Percentiles rank a stretch among this genome's conserved stretches.
phyloP scores from a whole-genome alignment of 1,140 invertebrate species.

The Anagrus nilaparvatae region DNA sequence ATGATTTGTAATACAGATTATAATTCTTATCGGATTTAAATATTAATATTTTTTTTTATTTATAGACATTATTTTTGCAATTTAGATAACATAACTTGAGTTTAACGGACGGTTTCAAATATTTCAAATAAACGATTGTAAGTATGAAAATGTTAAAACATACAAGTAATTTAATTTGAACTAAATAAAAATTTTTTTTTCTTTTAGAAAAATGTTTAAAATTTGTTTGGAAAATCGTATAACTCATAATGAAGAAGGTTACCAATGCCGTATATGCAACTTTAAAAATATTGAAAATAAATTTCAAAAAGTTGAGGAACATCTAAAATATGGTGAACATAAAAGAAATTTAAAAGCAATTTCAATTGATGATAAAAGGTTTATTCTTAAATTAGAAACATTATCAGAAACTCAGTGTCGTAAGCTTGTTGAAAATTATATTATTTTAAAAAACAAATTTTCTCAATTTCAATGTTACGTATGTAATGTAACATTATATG shows the following conservation, averaged over 20 bases:
- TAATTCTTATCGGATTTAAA: no score
- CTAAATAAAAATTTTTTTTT: no score
- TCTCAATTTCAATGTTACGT: neutral
- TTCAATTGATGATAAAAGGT: neutral
- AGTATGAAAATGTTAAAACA: no score
- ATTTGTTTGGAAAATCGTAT: constrained; percentile 5
- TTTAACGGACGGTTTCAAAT: no score
- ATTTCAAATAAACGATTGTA: no score
- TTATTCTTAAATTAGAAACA: neutral
- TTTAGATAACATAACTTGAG: no score
- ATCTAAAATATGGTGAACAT: neutral
- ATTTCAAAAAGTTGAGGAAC: neutral
- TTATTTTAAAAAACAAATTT: neutral
- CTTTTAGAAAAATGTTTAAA: constrained; percentile 1
- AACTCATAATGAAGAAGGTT: neutral
- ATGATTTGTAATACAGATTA: no score
- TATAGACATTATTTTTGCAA: no score
- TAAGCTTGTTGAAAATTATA: neutral
- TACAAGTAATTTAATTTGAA: no score
- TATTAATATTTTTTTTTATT: no score
- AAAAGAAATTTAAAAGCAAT: neutral
- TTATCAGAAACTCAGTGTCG: neutral
- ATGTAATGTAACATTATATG: neutral
- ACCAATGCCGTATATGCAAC: neutral
- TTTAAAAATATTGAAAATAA: neutral